Percentiles rank a stretch among this genome's conserved stretches.
Evolutionary conservation across 2,113 vertebrate species (phyloP).

Genomic region (Sapayoa aenigma): DNA sequence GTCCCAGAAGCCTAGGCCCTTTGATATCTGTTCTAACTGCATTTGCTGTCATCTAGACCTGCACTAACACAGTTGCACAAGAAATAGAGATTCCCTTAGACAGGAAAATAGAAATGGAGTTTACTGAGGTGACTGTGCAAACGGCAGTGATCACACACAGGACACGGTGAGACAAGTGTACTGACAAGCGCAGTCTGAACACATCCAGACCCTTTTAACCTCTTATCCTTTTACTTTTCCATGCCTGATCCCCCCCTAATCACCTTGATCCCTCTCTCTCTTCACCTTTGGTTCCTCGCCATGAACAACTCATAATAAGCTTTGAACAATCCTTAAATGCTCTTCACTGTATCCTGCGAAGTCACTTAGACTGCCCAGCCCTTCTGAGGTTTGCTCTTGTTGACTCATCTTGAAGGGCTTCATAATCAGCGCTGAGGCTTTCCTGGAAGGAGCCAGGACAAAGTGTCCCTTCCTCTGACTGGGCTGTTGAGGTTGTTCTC

Average conservation of each 20-base stretch:
- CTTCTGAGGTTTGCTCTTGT: background rate
- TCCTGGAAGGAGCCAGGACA: background rate
- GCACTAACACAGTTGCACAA: background rate
- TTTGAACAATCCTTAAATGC: background rate
- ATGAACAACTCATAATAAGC: background rate
- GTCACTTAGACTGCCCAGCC: background rate
- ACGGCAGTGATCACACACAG: fast-evolving
- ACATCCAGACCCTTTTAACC: background rate
- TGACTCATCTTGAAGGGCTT: background rate
- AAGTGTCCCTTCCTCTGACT: background rate
- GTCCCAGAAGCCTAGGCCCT: background rate
- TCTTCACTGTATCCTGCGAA: background rate
- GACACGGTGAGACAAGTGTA: background rate
- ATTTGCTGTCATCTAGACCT: background rate
- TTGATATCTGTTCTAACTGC: background rate
- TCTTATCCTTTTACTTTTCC: background rate
- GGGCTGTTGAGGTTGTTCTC: background rate
- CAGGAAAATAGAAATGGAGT: background rate
- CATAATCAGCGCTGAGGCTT: background rate
- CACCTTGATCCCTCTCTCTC: background rate
- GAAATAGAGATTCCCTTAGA: background rate
- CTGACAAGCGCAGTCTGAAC: background rate
- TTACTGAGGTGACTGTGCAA: background rate
- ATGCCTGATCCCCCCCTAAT: background rate
- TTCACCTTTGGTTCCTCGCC: background rate